phyloP scores from a whole-genome alignment of 1,140 invertebrate species.

The Stratiolaelaps scimitus region DNA sequence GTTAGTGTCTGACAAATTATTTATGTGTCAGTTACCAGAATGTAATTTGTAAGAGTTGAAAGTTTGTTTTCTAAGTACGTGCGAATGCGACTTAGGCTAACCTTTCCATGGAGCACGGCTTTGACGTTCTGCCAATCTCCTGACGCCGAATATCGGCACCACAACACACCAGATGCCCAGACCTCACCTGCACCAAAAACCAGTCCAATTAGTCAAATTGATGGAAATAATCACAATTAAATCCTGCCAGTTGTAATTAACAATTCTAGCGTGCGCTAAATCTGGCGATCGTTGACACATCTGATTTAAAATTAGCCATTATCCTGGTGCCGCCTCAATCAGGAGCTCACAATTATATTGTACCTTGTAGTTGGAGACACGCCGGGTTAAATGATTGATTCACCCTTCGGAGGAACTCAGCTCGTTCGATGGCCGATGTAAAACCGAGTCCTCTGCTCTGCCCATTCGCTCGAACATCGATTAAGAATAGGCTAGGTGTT shows the following conservation, averaged over 20 bases:
- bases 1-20: too few relatives aligned
- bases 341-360: neutral
- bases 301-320: too few relatives aligned
- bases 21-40: too few relatives aligned
- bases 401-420: constrained; percentile 15
- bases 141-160: neutral
- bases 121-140: constrained; percentile 27
- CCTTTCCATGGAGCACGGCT: constrained; percentile 22
- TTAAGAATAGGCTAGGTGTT: neutral
- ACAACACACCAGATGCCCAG: constrained; percentile 1
- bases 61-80: too few relatives aligned
- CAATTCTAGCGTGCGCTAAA: too few relatives aligned
- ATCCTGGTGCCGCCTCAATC: neutral
- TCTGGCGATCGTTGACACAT: too few relatives aligned
- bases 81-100: neutral
- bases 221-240: too few relatives aligned
- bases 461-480: neutral
- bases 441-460: neutral
- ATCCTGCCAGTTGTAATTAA: too few relatives aligned
- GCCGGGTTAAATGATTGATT: constrained; percentile 20
- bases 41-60: too few relatives aligned
- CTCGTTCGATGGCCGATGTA: constrained; percentile 22
- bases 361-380: constrained; percentile 4
- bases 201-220: too few relatives aligned
- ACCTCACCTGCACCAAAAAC: constrained; percentile 8